Conservation (phyloP, 2,113 vertebrate species). For the Albula goreensis region DNA sequence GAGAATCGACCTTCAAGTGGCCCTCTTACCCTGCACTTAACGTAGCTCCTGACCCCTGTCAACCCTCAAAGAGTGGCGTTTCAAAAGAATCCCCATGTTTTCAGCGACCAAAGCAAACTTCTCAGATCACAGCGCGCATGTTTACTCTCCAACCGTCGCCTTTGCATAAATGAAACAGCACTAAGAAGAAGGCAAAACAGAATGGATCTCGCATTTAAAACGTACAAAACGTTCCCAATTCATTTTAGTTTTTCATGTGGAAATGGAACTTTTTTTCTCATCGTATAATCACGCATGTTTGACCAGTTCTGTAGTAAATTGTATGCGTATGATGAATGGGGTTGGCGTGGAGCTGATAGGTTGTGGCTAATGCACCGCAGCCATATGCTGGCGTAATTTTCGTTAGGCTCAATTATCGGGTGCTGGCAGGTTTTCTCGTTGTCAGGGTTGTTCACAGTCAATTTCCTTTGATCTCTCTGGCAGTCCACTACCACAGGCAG, state of each 20-base stretch:
- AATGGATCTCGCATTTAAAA: not conserved
- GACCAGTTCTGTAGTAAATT: not conserved
- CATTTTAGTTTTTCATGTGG: no score
- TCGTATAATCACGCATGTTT: no score
- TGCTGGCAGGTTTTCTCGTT: conserved; percentile 71
- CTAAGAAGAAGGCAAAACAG: not conserved
- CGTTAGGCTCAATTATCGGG: conserved; percentile 38
- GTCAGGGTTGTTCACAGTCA: conserved; percentile 65
- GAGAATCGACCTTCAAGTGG: conserved; percentile 54
- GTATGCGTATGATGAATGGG: not conserved
- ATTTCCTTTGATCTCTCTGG: conserved; percentile 81
- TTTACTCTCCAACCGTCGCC: conserved; percentile 15
- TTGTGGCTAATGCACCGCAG: conserved; percentile 26
- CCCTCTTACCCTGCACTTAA: conserved; percentile 51
- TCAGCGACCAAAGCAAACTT: conserved; percentile 44
- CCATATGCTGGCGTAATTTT: conserved; percentile 69
- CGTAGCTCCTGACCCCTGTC: no score
- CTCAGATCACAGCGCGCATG: conserved; percentile 34
- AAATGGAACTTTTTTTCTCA: no score
- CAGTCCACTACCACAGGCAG: conserved; percentile 65
- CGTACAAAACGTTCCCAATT: no score
- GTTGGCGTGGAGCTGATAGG: not conserved
- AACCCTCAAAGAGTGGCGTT: not conserved
- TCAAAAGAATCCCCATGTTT: conserved; percentile 48
- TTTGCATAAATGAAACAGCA: not conserved